Percentiles rank a stretch among this genome's conserved stretches.
These are phyloP conservation scores for Hydrotaea cyrtoneurina DNA, from an alignment of 2,888 invertebrate genomes.

Conservation along the genomic window DNA sequence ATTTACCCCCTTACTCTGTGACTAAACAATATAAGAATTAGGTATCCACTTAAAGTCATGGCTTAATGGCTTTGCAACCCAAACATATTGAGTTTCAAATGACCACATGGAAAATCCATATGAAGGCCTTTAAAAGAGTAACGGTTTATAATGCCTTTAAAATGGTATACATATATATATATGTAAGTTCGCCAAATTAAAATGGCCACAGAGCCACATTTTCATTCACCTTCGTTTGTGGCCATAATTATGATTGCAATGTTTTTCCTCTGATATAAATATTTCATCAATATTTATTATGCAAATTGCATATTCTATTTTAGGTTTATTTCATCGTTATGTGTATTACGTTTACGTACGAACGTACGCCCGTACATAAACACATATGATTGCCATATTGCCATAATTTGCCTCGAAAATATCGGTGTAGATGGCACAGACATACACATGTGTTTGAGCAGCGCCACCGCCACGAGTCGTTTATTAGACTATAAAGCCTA, in stretches of 20 bases:
- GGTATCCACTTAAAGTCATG: no score
- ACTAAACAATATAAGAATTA: no score
- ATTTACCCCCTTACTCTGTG: no score
- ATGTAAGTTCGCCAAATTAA: neutral
- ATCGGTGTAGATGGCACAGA: conserved; percentile 39
- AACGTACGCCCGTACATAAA: conserved; percentile 43
- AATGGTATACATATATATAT: no score
- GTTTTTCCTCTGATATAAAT: conserved; percentile 49
- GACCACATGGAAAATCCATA: no score
- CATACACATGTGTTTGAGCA: conserved; percentile 14
- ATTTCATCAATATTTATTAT: conserved; percentile 69
- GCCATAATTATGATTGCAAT: conserved; percentile 42
- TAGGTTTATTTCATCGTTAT: conserved; percentile 53
- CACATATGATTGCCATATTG: conserved; percentile 63
- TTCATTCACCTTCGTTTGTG: neutral
- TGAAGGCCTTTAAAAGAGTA: no score
- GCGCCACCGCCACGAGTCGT: neutral
- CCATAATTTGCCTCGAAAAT: conserved; percentile 62
- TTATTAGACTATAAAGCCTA: conserved; percentile 50
- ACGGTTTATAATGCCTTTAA: no score
- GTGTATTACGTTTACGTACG: conserved; percentile 22
- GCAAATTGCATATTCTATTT: conserved; percentile 69
- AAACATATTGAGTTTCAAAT: no score
- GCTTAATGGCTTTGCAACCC: no score
- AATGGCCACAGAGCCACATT: neutral